Base-by-base conservation (phyloP, 2,888 invertebrate genomes). In the Oscheius onirici region DNA sequence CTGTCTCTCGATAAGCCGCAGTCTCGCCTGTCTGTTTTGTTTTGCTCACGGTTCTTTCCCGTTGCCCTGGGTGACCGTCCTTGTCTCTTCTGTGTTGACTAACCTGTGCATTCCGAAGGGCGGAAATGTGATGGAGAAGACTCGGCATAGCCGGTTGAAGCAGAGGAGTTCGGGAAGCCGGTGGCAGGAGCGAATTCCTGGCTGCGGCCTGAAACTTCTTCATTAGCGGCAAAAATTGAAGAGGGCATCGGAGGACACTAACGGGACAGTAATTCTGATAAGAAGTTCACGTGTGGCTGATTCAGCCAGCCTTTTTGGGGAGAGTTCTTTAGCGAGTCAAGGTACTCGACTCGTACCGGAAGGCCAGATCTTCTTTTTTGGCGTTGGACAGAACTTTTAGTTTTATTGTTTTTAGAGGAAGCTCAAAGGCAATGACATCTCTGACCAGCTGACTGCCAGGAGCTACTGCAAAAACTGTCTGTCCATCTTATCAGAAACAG, bases 91-190 rank as follows among this genome's bases (percentile, higher is more conserved):
- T 20, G 17, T 49, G 17, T 15, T 55, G 3, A 40, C 68, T 43
- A 51, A 79, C 79, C 76, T 79, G 79, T n/a, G 73, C 76, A 70
- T 75, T 74, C 13, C 79, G 55, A 17, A 79, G 43, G 22, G 79
- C 77, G 28, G 66, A 75, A 26, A 79, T 61, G 44, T 79, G 79
- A 10, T 79, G 79, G 17, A 79, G 55, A 20, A 79, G 72, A 46
- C 73, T 77, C 20, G 79, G 79, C 79, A 79, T 79, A 46, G 75
- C 72, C 43, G 71, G 77, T 11, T 74, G 60, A 13, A 71, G 66
- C 10, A 65, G 58, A 3, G 65, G 51, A 10, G 52, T 28, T 26
- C 51, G 41, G 2, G 58, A 34, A 13, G 51, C 66, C 24, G 58
- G 71, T 44, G 43, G 71, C 15, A 71, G 66, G 10, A 66, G 66